phyloP scores from a whole-genome alignment of 92 coral and sea anemone species.

The Muricea muricata region DNA sequence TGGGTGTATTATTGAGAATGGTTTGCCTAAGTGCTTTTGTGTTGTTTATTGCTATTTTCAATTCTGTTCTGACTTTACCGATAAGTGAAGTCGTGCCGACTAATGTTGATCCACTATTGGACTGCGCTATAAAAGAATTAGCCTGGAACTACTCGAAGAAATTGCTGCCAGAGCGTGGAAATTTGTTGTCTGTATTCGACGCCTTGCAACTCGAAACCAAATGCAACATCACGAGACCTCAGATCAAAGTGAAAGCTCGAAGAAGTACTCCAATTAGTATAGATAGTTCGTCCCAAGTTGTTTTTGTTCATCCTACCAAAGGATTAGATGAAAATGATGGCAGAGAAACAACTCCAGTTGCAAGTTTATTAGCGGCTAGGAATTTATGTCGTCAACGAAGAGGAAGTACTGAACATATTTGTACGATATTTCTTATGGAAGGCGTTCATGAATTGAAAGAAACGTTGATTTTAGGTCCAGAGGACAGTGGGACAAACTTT shows the following conservation, averaged over 20 bases:
- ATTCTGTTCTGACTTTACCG: not conserved
- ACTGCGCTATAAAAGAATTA: conserved; percentile 40
- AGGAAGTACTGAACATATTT: not conserved
- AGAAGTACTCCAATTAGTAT: not conserved
- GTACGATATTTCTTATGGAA: conserved; percentile 39
- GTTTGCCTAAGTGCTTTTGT: not conserved
- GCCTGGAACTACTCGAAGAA: conserved; percentile 47
- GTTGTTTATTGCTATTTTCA: conserved; percentile 1
- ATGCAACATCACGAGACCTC: conserved; percentile 40
- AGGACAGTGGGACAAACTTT: conserved; percentile 26
- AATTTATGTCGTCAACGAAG: conserved; percentile 26
- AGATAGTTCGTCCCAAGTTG: conserved; percentile 20
- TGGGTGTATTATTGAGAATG: not conserved
- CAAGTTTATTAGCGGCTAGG: conserved; percentile 32
- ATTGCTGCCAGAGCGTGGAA: conserved; percentile 30
- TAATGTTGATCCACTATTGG: conserved; percentile 14
- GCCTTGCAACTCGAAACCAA: conserved; percentile 24
- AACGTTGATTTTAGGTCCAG: conserved; percentile 32
- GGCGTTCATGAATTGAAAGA: conserved; percentile 33
- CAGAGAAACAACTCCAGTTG: conserved; percentile 30
- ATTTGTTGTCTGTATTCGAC: conserved; percentile 27
- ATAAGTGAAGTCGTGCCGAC: not conserved
- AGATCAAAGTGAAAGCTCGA: not conserved
- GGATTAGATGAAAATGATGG: conserved; percentile 31
- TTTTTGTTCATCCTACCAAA: conserved; percentile 34